These are phyloP conservation scores for Chionodraco myersi DNA, from an alignment of 2,113 vertebrate species.

Conservation along the genomic window DNA sequence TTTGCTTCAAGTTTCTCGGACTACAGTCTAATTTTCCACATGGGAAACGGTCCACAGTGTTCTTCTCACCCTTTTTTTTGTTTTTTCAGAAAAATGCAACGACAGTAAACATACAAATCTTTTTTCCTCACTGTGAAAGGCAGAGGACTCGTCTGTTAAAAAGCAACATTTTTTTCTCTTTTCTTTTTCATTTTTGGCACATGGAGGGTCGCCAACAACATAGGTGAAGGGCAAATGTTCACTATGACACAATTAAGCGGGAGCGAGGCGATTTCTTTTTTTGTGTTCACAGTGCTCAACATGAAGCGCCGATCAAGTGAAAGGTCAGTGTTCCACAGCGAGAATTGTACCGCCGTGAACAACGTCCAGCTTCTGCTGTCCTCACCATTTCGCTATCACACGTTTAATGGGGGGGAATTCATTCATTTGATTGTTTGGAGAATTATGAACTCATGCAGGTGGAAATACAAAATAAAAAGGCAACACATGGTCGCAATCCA, in stretches of 20 bases:
- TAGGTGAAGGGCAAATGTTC: conserved; percentile 18
- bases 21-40: conserved; percentile 31
- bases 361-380: conserved; percentile 29
- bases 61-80: conserved; percentile 3
- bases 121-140: conserved; percentile 49
- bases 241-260: conserved; percentile 14
- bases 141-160: conserved; percentile 34
- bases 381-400: conserved; percentile 32
- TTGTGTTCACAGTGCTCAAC: conserved; percentile 64
- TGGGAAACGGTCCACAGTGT: conserved; percentile 29
- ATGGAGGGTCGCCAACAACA: conserved; percentile 21
- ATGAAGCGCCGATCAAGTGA: conserved; percentile 35
- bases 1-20: conserved; percentile 46
- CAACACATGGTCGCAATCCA: conserved; percentile 45
- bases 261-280: background rate
- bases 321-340: conserved; percentile 52
- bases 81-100: conserved; percentile 39
- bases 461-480: conserved; percentile 33
- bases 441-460: conserved; percentile 34
- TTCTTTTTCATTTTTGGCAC: conserved; percentile 69
- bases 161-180: conserved; percentile 12
- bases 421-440: conserved; percentile 31
- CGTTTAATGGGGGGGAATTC: background rate
- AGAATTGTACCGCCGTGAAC: conserved; percentile 23
- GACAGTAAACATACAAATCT: conserved; percentile 67